Base-by-base conservation (phyloP, 2,888 invertebrate species). In the Drosophila atroscutellata region DNA sequence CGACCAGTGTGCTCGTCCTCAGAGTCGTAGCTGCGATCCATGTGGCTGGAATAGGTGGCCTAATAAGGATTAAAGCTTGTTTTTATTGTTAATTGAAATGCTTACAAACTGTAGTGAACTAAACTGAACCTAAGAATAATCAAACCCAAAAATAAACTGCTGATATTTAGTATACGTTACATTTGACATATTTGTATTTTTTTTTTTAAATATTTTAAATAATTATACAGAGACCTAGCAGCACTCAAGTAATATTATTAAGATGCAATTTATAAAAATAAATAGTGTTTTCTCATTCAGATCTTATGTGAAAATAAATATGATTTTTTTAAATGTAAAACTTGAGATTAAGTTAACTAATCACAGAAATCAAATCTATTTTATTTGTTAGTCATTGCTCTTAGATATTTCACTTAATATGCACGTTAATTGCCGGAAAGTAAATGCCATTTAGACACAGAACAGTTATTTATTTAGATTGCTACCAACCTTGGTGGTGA, bases 1-100 rank as follows among this genome's bases (percentile, higher is more conserved):
- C 96, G 94, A 89, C 95, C 95, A 94, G 96, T 95, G 94, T 95
- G 95, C 93, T 96, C 96, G 95, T 96, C 96, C 94, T 97, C 96
- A 75, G 96, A 96, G 92, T 96, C 96, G 94, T 96, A 96, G 91
- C 94, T 95, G 92, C 96, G 95, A 76, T 92, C 92, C 74, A 89
- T 88, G 61, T 91, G 92, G 75, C 81, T 87, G 56, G 89, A 81
- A 82, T 86, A 83, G 60, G 81, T 84, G 67, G 89, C 81, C 88
- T 92, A 36, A 59, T 63, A 66, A 70, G 56, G 50, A 67, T 77
- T 65, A 72, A 32, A 73, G 36, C 58, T 39, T 9, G 18, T 13
- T 47, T 45, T 34, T 28, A 39, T 32, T 56, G n/a, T 26, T 30
- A 36, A 54, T 42, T 45, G 34, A 18, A 18, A 36, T 32, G 34